Conservation (phyloP, 2,888 invertebrate species). For the Elegia similella region DNA sequence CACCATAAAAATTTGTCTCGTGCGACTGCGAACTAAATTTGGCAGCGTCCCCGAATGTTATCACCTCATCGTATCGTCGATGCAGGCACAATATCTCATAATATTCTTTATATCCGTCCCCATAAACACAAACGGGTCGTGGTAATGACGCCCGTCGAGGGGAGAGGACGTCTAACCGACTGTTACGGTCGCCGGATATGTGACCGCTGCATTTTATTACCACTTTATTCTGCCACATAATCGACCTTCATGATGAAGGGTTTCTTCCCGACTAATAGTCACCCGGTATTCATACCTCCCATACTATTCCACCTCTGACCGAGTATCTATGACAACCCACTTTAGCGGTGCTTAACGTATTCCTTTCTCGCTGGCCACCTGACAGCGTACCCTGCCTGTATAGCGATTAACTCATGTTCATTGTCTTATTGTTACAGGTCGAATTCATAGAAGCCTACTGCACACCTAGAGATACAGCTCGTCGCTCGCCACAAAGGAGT, state of each 20-base stretch:
- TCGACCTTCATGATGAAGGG: constrained; percentile 78
- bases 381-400: constrained; percentile 21
- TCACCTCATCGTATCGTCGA: constrained; percentile 73
- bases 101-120: constrained; percentile 78
- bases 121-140: constrained; percentile 78
- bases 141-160: constrained; percentile 73
- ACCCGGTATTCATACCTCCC: constrained; percentile 40
- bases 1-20: constrained; percentile 61
- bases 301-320: not conserved
- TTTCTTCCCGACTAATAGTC: constrained; percentile 68
- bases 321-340: not conserved
- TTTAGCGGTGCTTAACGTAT: too few relatives aligned
- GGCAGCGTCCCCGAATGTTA: constrained; percentile 60
- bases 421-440: constrained; percentile 79
- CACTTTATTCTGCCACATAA: constrained; percentile 81
- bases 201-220: constrained; percentile 82
- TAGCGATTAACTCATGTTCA: constrained; percentile 15
- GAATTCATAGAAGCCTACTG: constrained; percentile 88
- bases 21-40: constrained; percentile 51
- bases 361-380: too few relatives aligned
- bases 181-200: constrained; percentile 76
- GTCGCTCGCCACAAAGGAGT: constrained; percentile 69
- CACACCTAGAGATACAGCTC: constrained; percentile 85
- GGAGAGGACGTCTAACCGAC: constrained; percentile 72
- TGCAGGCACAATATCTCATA: constrained; percentile 76